Evolutionary conservation across 2,113 vertebrate genomes (phyloP), one percentile per base, ranked within the genome.

Genomic region (Climacteris rufus): DNA sequence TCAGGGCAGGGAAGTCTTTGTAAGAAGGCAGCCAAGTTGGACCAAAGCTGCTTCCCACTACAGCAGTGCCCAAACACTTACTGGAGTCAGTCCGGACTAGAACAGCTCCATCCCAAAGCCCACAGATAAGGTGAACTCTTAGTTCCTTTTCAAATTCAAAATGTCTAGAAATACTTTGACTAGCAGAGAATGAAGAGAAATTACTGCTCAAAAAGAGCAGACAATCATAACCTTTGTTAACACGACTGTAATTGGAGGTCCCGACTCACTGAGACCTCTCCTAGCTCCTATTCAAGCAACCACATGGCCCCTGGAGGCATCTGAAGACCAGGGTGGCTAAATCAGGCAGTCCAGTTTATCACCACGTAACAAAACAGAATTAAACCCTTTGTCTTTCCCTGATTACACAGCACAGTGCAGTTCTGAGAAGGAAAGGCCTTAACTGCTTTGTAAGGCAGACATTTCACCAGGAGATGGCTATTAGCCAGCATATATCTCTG

Each of bases 401-500:
- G 13, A 81, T 76, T 52, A 90, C 92, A 88, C 44, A 88, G 39
- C 47, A 4, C 10, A 1, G 59, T 0, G 59, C 37, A 33, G 87
- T 4, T 33, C 47, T 3, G 27, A 53, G 44, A 45, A 68, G 1
- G 8, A 61, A 77, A 74, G 39, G n/a, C 60, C 71, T 81, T 31
- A 20, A 15, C 4, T 12, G 84, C 71, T 96, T 85, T 83, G 75
- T 63, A 68, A 56, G 64, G 85, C 93, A 88, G 50, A 28, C 76
- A 9, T 80, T 77, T 61, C 88, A 92, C 50, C 89, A 78, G 91
- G 89, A 83, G 66, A 90, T 93, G 96, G 94, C 95, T 63, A 81
- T 87, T 63, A 92, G 95, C 95, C 94, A 95, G 94, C 83, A 70
- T 31, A 45, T 86, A 93, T 90, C 89, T 83, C 76, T 92, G 93